phyloP scores from a whole-genome alignment of 2,888 invertebrate genomes.

The Frankliniella fusca region DNA sequence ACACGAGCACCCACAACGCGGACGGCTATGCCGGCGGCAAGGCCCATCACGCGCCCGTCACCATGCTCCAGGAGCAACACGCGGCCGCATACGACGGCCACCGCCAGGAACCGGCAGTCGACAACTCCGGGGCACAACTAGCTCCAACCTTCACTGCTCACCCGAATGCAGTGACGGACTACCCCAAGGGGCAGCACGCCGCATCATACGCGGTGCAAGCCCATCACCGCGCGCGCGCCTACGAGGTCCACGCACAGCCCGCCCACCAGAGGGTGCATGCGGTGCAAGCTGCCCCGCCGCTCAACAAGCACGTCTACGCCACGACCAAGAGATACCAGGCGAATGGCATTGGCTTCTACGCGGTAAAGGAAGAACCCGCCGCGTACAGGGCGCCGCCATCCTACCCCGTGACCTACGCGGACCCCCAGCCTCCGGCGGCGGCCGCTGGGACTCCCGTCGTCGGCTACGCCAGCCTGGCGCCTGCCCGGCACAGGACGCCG shows the following conservation, averaged over 20 bases:
- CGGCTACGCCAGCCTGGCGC: too few relatives aligned
- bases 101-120: not conserved
- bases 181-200: not conserved
- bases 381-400: too few relatives aligned
- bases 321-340: too few relatives aligned
- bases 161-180: not conserved
- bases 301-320: too few relatives aligned
- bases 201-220: not conserved
- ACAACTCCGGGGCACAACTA: not conserved
- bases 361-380: too few relatives aligned
- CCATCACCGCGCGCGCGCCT: not conserved
- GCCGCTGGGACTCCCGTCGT: not conserved
- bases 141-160: not conserved
- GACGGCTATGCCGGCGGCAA: too few relatives aligned
- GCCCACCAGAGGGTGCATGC: too few relatives aligned
- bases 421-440: not conserved
- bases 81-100: not conserved
- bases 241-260: not conserved
- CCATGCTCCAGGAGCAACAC: too few relatives aligned
- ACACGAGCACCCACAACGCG: not conserved
- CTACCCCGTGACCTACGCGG: too few relatives aligned
- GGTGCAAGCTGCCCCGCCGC: not conserved
- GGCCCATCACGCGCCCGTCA: not conserved
- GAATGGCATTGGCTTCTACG: too few relatives aligned
- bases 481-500: conserved; percentile 29